These are phyloP conservation scores for Chirona hameri DNA, from an alignment of 2,888 invertebrate species.

Conservation along the genomic window DNA sequence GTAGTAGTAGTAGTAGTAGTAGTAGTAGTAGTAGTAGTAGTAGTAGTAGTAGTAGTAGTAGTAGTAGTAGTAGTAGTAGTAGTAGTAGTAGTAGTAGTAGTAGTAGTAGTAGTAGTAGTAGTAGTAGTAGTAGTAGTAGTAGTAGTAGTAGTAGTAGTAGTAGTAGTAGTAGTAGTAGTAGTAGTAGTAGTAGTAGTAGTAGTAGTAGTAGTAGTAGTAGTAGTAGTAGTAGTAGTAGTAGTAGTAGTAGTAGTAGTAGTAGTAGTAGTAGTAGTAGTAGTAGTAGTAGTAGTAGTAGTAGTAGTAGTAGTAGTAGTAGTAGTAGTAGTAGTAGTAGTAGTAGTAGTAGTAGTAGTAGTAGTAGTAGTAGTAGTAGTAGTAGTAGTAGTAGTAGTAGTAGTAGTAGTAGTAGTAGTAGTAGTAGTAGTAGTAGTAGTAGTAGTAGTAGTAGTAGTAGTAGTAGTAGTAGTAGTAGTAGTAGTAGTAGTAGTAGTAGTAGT, in stretches of 20 bases:
- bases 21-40: constrained; percentile 38
- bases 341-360: constrained; percentile 22
- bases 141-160: constrained; percentile 40
- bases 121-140: constrained; percentile 39
- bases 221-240: background rate
- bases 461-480: constrained; percentile 22
- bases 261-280: constrained; percentile 28
- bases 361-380: constrained; percentile 22
- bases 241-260: background rate
- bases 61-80: constrained; percentile 38
- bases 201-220: too few species aligned
- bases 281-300: constrained; percentile 22
- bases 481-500: constrained; percentile 22
- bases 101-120: constrained; percentile 40
- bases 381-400: constrained; percentile 22
- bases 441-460: constrained; percentile 22
- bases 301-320: constrained; percentile 22
- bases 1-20: constrained; percentile 37
- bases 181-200: constrained; percentile 40
- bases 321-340: constrained; percentile 22
- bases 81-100: constrained; percentile 40
- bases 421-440: constrained; percentile 22
- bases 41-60: constrained; percentile 39
- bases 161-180: constrained; percentile 39
- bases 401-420: constrained; percentile 12